phyloP scores from a whole-genome alignment of 1,140 invertebrate genomes.

The Parapsyche elsis region DNA sequence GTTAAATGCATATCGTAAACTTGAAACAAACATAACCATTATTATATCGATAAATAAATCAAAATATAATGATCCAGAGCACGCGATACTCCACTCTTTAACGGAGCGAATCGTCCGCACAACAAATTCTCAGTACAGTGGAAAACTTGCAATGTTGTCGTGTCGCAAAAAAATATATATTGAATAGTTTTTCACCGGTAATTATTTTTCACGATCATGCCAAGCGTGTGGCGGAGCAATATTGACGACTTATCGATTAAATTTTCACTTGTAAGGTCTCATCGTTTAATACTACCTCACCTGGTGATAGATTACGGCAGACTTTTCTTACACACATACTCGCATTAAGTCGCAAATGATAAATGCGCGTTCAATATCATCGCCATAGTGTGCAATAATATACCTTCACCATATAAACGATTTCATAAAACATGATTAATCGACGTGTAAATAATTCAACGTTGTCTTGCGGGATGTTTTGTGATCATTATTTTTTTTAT shows the following conservation, averaged over 20 bases:
- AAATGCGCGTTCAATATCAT: slow-evolving; percentile 34
- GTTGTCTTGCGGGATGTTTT: slow-evolving; percentile 2
- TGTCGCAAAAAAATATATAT: not conserved
- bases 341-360: slow-evolving; percentile 18
- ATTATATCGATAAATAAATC: slow-evolving; percentile 19
- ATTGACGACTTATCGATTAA: slow-evolving; percentile 19
- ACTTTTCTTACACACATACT: not conserved
- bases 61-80: slow-evolving; percentile 10
- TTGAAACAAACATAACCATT: slow-evolving; percentile 6
- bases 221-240: not conserved
- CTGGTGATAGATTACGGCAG: slow-evolving; percentile 11
- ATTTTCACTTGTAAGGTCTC: slow-evolving; percentile 28
- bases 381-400: slow-evolving; percentile 19
- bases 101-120: not conserved
- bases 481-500: not conserved
- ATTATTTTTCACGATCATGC: slow-evolving; percentile 7
- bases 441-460: not conserved
- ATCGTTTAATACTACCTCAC: not conserved
- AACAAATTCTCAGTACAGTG: not conserved
- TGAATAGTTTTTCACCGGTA: not conserved
- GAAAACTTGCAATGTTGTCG: not conserved
- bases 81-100: not conserved
- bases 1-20: not conserved
- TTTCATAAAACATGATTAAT: slow-evolving; percentile 33
- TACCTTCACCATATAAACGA: not conserved